A percentile compares a stretch with the other conserved stretches of the same genome.
Evolutionary conservation across 2,113 vertebrate genomes (phyloP).

Genomic region (Dasyprocta punctata): DNA sequence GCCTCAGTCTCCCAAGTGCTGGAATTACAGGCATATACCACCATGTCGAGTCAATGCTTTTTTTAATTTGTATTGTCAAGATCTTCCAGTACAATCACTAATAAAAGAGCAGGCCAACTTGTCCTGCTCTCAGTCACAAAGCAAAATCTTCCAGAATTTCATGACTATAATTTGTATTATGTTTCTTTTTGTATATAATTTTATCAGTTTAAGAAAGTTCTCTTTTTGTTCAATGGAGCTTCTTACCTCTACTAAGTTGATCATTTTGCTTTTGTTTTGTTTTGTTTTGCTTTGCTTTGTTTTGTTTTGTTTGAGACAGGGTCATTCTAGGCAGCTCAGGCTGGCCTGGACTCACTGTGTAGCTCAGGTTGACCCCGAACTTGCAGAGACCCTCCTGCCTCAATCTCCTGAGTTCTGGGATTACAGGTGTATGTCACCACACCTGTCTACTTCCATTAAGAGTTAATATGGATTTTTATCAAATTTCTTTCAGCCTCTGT

Average conservation of each 20-base stretch:
- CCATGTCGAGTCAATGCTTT: background rate
- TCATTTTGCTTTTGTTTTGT: too few relatives aligned
- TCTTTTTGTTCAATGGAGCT: background rate
- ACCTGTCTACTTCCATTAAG: background rate
- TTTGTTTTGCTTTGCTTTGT: background rate
- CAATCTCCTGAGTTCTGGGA: background rate
- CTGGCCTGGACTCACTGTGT: too few relatives aligned
- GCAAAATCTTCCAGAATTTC: slow-evolving; percentile 12
- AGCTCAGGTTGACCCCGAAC: background rate
- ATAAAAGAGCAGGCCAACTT: background rate
- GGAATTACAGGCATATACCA: background rate
- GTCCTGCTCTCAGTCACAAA: slow-evolving; percentile 23
- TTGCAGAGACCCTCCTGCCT: background rate
- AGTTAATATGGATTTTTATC: background rate
- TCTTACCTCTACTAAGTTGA: background rate
- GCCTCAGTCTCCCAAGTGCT: background rate
- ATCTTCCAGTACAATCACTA: background rate
- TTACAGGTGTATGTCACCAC: background rate
- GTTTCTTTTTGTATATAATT: slow-evolving; percentile 21
- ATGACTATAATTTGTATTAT: background rate
- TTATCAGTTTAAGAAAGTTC: slow-evolving; percentile 33
- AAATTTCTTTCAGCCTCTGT: background rate
- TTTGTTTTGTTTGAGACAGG: background rate
- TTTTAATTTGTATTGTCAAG: background rate
- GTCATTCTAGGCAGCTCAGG: too few relatives aligned